Evolutionary conservation across 1,140 invertebrate species (phyloP).

Genomic region (Drosophila nigromelanica): DNA sequence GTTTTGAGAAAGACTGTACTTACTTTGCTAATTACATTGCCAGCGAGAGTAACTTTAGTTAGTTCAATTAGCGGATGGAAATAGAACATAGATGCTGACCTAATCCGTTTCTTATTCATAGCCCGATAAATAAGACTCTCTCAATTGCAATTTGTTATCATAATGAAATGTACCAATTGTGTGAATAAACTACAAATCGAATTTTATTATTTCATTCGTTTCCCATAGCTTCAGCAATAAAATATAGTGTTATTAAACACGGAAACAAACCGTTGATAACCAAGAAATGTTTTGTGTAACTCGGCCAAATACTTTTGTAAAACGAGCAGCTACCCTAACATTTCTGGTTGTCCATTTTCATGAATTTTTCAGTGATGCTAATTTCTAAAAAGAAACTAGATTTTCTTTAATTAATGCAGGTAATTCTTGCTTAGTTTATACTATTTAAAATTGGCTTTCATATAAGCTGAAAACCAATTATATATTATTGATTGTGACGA

Average conservation of each 20-base stretch:
- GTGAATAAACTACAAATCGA: conserved; percentile 11
- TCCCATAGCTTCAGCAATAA: conserved; percentile 2
- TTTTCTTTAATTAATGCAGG: too few species aligned
- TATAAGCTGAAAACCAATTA: too few species aligned
- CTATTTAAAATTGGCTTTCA: too few species aligned
- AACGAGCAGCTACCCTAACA: not conserved
- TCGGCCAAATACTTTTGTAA: conserved; percentile 14
- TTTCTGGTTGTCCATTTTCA: too few species aligned
- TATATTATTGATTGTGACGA: too few species aligned
- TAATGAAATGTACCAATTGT: conserved; percentile 3
- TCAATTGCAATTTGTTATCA: conserved; percentile 7
- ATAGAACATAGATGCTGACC: not conserved
- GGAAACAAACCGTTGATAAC: conserved; percentile 12
- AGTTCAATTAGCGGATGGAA: not conserved
- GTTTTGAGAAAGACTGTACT: conserved; percentile 43
- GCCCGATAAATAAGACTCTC: not conserved
- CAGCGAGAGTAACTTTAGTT: not conserved
- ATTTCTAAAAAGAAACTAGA: too few species aligned
- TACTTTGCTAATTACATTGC: conserved; percentile 56
- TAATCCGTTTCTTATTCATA: conserved; percentile 2
- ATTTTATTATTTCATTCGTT: not conserved
- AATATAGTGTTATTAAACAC: not conserved
- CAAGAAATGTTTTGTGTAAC: conserved; percentile 6
- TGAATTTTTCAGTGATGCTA: too few species aligned
- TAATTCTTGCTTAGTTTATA: too few species aligned